A percentile compares a stretch with the other conserved stretches of the same genome.
phyloP scores from a whole-genome alignment of 2,888 invertebrate genomes.

The Andrena minutula region DNA sequence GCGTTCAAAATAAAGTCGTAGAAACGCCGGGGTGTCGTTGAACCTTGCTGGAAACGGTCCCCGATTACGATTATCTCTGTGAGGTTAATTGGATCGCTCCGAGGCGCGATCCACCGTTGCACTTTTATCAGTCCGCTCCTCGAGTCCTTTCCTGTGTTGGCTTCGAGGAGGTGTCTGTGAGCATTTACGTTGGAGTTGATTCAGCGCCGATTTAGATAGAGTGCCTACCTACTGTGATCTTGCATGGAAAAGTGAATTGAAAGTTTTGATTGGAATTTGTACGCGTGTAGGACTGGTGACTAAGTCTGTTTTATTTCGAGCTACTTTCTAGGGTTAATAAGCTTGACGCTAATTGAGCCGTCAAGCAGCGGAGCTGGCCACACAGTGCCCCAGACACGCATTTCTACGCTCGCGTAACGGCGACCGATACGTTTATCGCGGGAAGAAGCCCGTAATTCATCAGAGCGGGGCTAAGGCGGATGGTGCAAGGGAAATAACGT shows the following conservation, averaged over 20 bases:
- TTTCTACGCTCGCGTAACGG: constrained; percentile 10
- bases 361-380: constrained; percentile 21
- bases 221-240: neutral
- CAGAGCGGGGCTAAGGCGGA: constrained; percentile 17
- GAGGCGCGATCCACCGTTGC: constrained; percentile 19
- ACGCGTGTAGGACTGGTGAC: neutral
- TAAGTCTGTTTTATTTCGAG: neutral
- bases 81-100: constrained; percentile 27
- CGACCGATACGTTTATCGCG: constrained; percentile 33
- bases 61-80: constrained; percentile 31
- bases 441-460: constrained; percentile 34
- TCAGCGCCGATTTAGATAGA: neutral
- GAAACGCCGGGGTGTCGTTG: constrained; percentile 20
- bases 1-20: constrained; percentile 31
- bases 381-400: neutral
- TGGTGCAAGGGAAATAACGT: constrained; percentile 49
- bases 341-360: constrained; percentile 36
- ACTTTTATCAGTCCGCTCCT: neutral
- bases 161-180: neutral
- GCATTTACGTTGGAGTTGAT: neutral
- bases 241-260: neutral
- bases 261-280: neutral
- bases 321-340: neutral
- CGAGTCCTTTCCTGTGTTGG: neutral
- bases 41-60: constrained; percentile 27